A percentile compares a stretch with the other conserved stretches of the same genome.
phyloP scores from a whole-genome alignment of 2,888 invertebrate species.

The Rhodophaea formosa region DNA sequence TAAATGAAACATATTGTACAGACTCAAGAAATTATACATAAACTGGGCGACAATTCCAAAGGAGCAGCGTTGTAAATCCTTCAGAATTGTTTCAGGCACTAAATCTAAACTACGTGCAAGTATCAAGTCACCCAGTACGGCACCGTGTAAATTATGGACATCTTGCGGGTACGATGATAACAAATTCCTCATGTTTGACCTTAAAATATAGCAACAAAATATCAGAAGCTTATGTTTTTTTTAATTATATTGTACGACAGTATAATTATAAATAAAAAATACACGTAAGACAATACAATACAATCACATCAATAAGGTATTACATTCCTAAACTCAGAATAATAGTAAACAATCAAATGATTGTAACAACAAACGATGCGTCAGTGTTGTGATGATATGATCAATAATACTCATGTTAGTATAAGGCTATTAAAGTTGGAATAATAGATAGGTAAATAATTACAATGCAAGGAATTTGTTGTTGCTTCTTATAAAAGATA shows the following conservation, averaged over 20 bases:
- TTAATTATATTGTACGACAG: not conserved
- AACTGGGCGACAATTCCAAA: not conserved
- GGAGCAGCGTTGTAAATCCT: not conserved
- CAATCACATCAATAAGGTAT: too few relatives aligned
- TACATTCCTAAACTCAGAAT: too few relatives aligned
- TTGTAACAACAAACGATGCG: too few relatives aligned
- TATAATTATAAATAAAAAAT: not conserved
- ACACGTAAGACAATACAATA: too few relatives aligned
- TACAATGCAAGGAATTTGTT: too few relatives aligned
- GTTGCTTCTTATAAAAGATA: too few relatives aligned
- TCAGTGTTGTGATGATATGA: too few relatives aligned
- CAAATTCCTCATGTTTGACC: conserved; percentile 35
- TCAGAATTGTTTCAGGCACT: conserved; percentile 1
- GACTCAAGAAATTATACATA: not conserved
- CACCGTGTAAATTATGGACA: conserved; percentile 19
- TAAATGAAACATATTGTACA: not conserved
- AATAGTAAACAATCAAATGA: too few relatives aligned
- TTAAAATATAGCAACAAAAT: not conserved
- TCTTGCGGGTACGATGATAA: conserved; percentile 27
- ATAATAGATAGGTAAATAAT: too few relatives aligned
- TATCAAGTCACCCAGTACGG: conserved; percentile 17
- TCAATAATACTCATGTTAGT: too few relatives aligned
- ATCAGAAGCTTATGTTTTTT: not conserved
- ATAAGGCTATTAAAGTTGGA: too few relatives aligned
- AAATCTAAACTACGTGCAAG: not conserved